A percentile compares a stretch with the other conserved stretches of the same genome.
Evolutionary conservation across 2,113 vertebrate genomes (phyloP).

Genomic region (Pyrgilauda ruficollis): DNA sequence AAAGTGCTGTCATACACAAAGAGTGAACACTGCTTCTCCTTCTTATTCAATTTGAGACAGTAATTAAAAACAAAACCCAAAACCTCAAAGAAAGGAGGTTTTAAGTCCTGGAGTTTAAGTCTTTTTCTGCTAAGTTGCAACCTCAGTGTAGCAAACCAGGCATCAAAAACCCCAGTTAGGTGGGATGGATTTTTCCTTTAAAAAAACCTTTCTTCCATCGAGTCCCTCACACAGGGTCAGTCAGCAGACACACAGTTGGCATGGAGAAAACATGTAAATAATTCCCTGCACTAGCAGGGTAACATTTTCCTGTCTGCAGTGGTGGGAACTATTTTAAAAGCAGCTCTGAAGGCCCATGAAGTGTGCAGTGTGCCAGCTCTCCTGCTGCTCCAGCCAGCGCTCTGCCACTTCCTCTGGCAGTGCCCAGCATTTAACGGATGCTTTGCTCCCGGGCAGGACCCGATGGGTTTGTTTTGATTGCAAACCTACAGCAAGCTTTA

Average conservation of each 20-base stretch:
- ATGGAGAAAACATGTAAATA: neutral
- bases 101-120: neutral
- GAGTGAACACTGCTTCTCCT: neutral
- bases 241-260: neutral
- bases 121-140: neutral
- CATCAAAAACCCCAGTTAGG: neutral
- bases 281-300: neutral
- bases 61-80: constrained; percentile 18
- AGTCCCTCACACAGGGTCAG: neutral
- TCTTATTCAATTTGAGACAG: neutral
- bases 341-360: neutral
- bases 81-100: neutral
- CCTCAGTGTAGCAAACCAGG: neutral
- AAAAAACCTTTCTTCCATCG: neutral
- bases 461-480: neutral
- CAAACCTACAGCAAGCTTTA: neutral
- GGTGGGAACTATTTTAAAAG: neutral
- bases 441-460: neutral
- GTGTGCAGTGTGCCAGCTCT: neutral
- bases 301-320: constrained; percentile 24
- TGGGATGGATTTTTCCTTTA: neutral
- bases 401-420: constrained; percentile 37
- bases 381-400: constrained; percentile 33
- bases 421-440: neutral
- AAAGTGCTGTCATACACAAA: neutral